Percentiles rank a stretch among this genome's conserved stretches.
Conservation (phyloP, 2,797 vertebrate genomes). For the Anguilla pacifica region DNA sequence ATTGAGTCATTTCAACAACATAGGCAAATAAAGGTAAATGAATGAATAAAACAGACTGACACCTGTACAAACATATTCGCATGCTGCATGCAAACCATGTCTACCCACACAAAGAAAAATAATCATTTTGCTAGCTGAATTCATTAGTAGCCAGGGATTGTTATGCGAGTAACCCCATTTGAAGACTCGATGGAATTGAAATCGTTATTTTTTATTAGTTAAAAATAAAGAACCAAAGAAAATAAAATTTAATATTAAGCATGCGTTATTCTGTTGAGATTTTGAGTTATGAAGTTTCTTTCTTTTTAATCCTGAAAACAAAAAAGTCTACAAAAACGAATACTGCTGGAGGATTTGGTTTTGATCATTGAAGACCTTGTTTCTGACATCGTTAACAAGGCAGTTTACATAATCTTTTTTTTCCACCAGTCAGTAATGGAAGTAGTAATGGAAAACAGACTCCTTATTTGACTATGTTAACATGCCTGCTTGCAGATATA, state of each 20-base stretch:
- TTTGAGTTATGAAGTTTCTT: not conserved
- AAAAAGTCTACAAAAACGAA: not conserved
- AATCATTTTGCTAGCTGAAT: not conserved
- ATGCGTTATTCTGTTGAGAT: not conserved
- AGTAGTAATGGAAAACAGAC: not conserved
- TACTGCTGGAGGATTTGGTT: not conserved
- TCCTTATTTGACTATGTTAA: not conserved
- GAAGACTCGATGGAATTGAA: not conserved
- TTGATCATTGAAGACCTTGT: not conserved
- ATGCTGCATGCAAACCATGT: not conserved
- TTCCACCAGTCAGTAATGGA: not conserved
- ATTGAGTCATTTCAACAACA: not conserved
- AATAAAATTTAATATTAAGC: not conserved
- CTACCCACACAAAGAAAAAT: not conserved
- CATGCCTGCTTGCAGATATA: not conserved
- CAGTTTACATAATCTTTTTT: not conserved
- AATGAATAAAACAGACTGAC: not conserved
- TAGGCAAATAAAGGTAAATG: not conserved
- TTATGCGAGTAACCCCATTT: conserved; percentile 1
- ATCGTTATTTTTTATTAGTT: not conserved
- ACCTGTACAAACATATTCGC: not conserved
- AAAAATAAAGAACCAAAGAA: not conserved
- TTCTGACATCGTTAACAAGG: not conserved
- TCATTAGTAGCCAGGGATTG: not conserved
- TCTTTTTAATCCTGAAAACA: not conserved